Percentiles rank a stretch among this genome's conserved stretches.
Evolutionary conservation across 2,888 invertebrate genomes (phyloP).

Genomic region (Didymodactylos carnosus): DNA sequence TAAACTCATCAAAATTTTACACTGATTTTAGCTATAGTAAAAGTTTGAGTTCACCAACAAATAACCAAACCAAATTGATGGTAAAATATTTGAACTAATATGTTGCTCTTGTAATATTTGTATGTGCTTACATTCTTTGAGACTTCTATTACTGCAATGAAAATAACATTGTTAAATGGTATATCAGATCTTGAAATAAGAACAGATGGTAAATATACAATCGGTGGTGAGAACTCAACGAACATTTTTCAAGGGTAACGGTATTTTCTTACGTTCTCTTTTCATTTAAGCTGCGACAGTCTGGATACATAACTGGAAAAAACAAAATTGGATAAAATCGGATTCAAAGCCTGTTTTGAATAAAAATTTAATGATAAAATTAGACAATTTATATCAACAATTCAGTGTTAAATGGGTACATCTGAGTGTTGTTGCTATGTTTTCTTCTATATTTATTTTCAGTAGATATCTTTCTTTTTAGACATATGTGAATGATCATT

Average conservation of each 20-base stretch:
- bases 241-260: background rate
- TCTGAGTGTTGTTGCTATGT: background rate
- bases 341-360: slow-evolving; percentile 61
- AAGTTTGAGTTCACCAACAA: slow-evolving; percentile 70
- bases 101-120: background rate
- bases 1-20: too few species aligned
- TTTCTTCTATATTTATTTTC: background rate
- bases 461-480: slow-evolving; percentile 18
- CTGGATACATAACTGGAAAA: slow-evolving; percentile 76
- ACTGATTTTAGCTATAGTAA: too few species aligned
- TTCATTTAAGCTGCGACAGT: slow-evolving; percentile 37
- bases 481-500: slow-evolving; percentile 60
- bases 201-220: slow-evolving; percentile 55
- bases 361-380: slow-evolving; percentile 54
- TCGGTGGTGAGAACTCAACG: slow-evolving; percentile 34
- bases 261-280: background rate
- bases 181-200: slow-evolving; percentile 49
- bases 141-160: slow-evolving; percentile 51
- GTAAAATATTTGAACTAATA: slow-evolving; percentile 19
- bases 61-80: slow-evolving; percentile 77
- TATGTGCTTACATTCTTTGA: slow-evolving; percentile 34
- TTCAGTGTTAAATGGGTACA: slow-evolving; percentile 51
- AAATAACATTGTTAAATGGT: slow-evolving; percentile 44
- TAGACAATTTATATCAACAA: slow-evolving; percentile 43
- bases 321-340: slow-evolving; percentile 56